Evolutionary conservation across 2,888 invertebrate genomes (phyloP).

Genomic region (Sericinus montela): DNA sequence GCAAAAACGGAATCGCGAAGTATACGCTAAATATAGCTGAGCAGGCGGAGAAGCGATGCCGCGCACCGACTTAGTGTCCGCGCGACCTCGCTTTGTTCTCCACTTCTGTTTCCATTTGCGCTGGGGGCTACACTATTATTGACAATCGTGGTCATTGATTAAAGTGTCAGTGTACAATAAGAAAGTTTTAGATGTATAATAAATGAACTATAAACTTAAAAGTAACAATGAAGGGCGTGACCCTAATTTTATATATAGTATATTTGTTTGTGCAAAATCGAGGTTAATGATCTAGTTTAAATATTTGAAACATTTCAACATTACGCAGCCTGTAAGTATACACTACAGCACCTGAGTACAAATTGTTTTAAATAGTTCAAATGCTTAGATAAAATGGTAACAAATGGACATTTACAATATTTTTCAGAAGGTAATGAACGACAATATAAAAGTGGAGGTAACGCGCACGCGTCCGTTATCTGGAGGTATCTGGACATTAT

Average conservation of each 20-base stretch:
- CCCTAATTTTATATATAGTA: slow-evolving; percentile 10
- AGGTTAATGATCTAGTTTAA: slow-evolving; percentile 48
- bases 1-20: slow-evolving; percentile 74
- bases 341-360: background rate
- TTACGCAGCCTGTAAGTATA: slow-evolving; percentile 50
- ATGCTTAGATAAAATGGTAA: background rate
- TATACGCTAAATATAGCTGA: slow-evolving; percentile 70
- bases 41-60: slow-evolving; percentile 43
- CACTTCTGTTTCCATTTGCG: slow-evolving; percentile 8
- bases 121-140: slow-evolving; percentile 14
- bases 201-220: background rate
- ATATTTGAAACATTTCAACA: slow-evolving; percentile 39
- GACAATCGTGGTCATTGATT: slow-evolving; percentile 17
- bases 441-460: slow-evolving; percentile 44
- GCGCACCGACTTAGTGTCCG: slow-evolving; percentile 33
- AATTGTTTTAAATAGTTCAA: background rate
- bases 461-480: slow-evolving; percentile 66
- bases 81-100: slow-evolving; percentile 54
- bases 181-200: too few species aligned
- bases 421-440: slow-evolving; percentile 54
- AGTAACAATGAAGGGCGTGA: slow-evolving; percentile 11
- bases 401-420: background rate
- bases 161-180: slow-evolving; percentile 7
- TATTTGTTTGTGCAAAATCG: slow-evolving; percentile 27
- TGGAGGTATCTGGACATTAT: slow-evolving; percentile 79